Evolutionary conservation across 2,797 vertebrate genomes (phyloP).

Genomic region (Acanthornis magna): DNA sequence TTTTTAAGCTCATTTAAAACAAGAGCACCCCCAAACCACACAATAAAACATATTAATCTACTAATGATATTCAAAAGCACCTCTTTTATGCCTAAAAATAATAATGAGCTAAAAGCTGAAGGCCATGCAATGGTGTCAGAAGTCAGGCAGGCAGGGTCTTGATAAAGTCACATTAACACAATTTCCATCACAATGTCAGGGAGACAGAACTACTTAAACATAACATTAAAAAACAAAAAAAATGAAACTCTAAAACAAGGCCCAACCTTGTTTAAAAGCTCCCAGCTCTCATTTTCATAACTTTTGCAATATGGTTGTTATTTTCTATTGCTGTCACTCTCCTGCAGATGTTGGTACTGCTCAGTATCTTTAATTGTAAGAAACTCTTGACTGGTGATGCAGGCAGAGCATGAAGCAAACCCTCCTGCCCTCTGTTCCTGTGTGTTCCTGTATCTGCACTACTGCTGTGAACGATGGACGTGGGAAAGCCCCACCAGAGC

Average conservation of each 20-base stretch:
- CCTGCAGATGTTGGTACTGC: not conserved
- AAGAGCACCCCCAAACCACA: not conserved
- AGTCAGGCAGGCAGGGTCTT: not conserved
- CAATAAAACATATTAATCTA: not conserved
- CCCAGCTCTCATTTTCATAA: not conserved
- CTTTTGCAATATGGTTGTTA: not conserved
- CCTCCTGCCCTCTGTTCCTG: too few relatives aligned
- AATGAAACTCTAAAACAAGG: not conserved
- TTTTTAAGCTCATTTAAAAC: not conserved
- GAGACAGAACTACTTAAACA: not conserved
- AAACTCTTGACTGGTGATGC: not conserved
- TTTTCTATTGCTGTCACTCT: not conserved
- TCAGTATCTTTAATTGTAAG: not conserved
- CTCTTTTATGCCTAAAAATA: not conserved
- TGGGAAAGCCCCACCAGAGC: not conserved
- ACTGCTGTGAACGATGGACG: not conserved
- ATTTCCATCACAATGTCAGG: not conserved
- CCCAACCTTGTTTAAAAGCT: not conserved
- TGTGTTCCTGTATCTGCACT: accelerated
- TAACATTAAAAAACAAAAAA: not conserved
- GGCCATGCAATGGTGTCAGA: not conserved
- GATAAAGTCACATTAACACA: not conserved
- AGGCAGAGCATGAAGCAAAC: not conserved
- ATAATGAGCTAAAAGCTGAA: not conserved
- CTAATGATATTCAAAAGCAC: not conserved